phyloP scores from a whole-genome alignment of 2,113 vertebrate species.

The Rhea pennata region DNA sequence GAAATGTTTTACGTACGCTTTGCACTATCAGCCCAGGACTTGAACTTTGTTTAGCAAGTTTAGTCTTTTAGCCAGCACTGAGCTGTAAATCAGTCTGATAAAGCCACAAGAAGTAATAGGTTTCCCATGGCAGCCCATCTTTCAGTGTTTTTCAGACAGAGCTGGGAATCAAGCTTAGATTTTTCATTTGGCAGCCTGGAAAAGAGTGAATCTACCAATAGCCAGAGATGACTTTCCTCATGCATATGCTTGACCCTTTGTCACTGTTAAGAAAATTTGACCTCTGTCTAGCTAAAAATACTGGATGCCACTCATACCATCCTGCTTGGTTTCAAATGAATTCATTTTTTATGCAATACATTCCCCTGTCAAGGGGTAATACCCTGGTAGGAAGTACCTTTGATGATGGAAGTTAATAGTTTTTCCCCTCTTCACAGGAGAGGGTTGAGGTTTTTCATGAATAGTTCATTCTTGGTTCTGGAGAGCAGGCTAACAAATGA shows the following conservation, averaged over 20 bases:
- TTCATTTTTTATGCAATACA: background rate
- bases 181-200: background rate
- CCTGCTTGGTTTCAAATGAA: conserved; percentile 25
- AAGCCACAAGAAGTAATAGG: background rate
- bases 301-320: conserved; percentile 51
- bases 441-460: background rate
- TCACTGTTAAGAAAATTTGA: conserved; percentile 16
- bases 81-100: conserved; percentile 43
- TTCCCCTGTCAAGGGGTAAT: background rate
- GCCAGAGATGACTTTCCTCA: conserved; percentile 4
- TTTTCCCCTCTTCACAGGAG: background rate
- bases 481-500: background rate
- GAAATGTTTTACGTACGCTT: conserved; percentile 7
- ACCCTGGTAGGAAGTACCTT: background rate
- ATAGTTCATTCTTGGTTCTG: background rate
- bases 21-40: background rate
- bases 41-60: background rate
- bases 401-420: background rate
- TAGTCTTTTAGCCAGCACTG: background rate
- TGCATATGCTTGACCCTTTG: conserved; percentile 33
- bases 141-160: background rate
- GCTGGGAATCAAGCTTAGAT: background rate
- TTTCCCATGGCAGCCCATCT: background rate
- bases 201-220: background rate
- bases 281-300: conserved; percentile 52